Evolutionary conservation across 2,888 invertebrate species (phyloP).

Genomic region (Drosophila phalerata): DNA sequence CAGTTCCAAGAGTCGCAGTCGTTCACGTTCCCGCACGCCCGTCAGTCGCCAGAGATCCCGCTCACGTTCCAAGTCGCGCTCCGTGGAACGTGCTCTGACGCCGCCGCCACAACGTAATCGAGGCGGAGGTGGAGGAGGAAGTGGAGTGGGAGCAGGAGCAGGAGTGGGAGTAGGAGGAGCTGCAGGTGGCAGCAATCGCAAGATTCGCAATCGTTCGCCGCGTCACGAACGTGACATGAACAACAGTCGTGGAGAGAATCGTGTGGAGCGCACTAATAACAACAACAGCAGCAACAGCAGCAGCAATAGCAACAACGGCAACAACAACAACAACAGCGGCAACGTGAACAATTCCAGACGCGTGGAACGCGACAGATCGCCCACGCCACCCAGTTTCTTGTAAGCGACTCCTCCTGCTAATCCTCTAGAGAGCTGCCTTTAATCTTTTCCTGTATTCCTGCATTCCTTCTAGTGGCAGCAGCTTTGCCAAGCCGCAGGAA

Average conservation of each 20-base stretch:
- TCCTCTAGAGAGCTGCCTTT: background rate
- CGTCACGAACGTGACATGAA: slow-evolving; percentile 82
- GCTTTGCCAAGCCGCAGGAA: slow-evolving; percentile 85
- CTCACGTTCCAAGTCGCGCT: slow-evolving; percentile 85
- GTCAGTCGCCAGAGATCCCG: slow-evolving; percentile 80
- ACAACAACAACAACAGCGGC: slow-evolving; percentile 32
- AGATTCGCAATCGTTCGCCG: slow-evolving; percentile 84
- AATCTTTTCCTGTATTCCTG: background rate
- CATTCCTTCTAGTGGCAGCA: slow-evolving; percentile 78
- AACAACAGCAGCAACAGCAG: slow-evolving; percentile 26
- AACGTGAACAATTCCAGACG: slow-evolving; percentile 81
- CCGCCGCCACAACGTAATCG: slow-evolving; percentile 62
- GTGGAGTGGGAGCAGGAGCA: slow-evolving; percentile 17
- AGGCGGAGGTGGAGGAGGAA: slow-evolving; percentile 25
- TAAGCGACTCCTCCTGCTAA: slow-evolving; percentile 84
- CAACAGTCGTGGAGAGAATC: slow-evolving; percentile 70
- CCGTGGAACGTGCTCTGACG: slow-evolving; percentile 59
- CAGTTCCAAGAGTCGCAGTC: slow-evolving; percentile 86
- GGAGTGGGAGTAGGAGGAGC: slow-evolving; percentile 44
- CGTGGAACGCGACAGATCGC: slow-evolving; percentile 86
- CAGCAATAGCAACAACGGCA: slow-evolving; percentile 39
- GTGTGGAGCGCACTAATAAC: slow-evolving; percentile 79
- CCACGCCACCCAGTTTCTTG: slow-evolving; percentile 91
- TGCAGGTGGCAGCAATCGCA: slow-evolving; percentile 83
- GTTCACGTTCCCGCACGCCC: slow-evolving; percentile 87